Evolutionary conservation across 2,797 vertebrate species (phyloP), one percentile per base, ranked within the genome.

Genomic region (Oreochromis mossambicus): DNA sequence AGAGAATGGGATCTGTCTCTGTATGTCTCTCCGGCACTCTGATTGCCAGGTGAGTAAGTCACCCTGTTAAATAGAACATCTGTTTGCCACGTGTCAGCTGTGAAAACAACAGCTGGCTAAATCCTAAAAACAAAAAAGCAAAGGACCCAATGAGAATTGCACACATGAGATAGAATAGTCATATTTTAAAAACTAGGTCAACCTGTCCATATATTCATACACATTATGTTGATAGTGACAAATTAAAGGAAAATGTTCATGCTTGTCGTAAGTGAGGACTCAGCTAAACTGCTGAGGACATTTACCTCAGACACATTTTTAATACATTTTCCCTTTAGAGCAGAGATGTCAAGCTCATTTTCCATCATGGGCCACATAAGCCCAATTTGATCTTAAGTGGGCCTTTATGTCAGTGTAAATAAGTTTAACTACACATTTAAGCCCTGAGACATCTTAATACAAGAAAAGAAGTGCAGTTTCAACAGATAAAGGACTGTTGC

Each of bases 61-160:
- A 92, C 68, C 83, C 87, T 93, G 87, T 91, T 92, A 88, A 94
- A 92, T 82, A 88, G 91, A 95, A 94, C 94, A 95, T 95, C 89
- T 94, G 92, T 92, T 89, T 86, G 81, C 88, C 86, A 87, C 85
- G 80, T 86, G 90, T 93, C 83, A 82, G 68, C 84, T 88, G 86
- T 89, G 86, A 92, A 92, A 94, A 93, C 90, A 94, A 94, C 93
- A 92, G 86, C 91, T 89, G 90, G 82, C 75, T 63, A 61, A 91
- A 85, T 43, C 77, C 79, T 79, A 19, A 41, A 83, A 89, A 83
- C 82, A 87, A 83, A 88, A 55, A 73, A 79, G 66, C 12, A 26
- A 81, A 85, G 70, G 77, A 79, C 41, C 34, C 32, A 78, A 29
- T 41, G 21, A 70, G 24, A 29, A 41, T n/a, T 81, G 41, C 66